Base-by-base conservation (phyloP, 2,888 invertebrate genomes). In the Polydrusus tereticollis region DNA sequence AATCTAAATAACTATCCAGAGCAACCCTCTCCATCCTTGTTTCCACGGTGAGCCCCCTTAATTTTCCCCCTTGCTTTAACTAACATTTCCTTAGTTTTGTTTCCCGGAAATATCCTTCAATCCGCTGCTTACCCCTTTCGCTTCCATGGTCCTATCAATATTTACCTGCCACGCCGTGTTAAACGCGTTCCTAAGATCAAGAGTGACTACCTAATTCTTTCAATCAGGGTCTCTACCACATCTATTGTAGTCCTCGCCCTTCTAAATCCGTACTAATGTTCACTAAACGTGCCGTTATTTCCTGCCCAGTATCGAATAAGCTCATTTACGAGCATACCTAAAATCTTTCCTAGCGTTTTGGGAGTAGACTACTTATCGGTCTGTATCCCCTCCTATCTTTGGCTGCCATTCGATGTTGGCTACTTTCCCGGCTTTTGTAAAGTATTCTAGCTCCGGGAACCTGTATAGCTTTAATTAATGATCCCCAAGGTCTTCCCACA, bases 341-440 rank as follows among this genome's bases (percentile, higher is more conserved):
- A 69, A 0, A 81, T 57, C 69, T 80, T 82, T 0, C 78, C 81
- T 10, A 79, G 16, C 16, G 74, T n/a, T n/a, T 72, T 21, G 77
- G 76, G 12, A 80, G 69, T 36, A 82, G 67, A 65, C 80, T 78
- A 12, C n/a, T n/a, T n/a, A 82, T 77, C 8, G 80, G 80, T 29
- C 80, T 73, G 14, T 70, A 71, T 7, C 76, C 77, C 38, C 76
- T n/a, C n/a, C n/a, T n/a, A n/a, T 45, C 45, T 81, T 80, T 3
- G 76, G 75, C 2, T 81, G 16, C 70, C 78, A 75, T 1, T 74
- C 77, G 0, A 80, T 47, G 1, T 68, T 63, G 1, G 76, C 78
- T 5, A 4, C 55, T 57, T 80, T 80, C 80, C 79, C 79, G 7
- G 60, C 7, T 10, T 16, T 33, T 0, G 76, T 77, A 41, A 81